A percentile compares a stretch with the other conserved stretches of the same genome.
phyloP scores from a whole-genome alignment of 2,888 invertebrate genomes.

The Drosophila emarginata region DNA sequence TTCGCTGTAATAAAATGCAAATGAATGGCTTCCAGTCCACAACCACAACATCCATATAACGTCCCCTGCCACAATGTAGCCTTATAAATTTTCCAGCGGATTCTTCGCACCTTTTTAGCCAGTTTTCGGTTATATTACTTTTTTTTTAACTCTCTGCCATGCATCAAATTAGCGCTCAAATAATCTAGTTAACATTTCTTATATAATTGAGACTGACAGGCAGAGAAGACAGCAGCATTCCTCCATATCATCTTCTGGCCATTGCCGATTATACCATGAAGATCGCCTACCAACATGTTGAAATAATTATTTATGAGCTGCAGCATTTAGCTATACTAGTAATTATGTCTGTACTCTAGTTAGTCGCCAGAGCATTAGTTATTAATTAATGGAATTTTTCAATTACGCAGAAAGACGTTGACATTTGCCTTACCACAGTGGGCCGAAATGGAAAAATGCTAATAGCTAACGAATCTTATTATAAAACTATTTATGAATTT shows the following conservation, averaged over 20 bases:
- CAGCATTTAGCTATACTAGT: conserved; percentile 37
- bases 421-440: conserved; percentile 62
- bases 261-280: conserved; percentile 2
- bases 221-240: conserved; percentile 22
- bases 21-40: conserved; percentile 60
- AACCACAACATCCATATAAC: not conserved
- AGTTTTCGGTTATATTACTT: conserved; percentile 31
- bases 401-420: conserved; percentile 70
- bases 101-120: conserved; percentile 69
- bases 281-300: conserved; percentile 24
- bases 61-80: conserved; percentile 24
- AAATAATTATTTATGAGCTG: conserved; percentile 60
- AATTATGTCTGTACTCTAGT: conserved; percentile 50
- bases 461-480: too few relatives aligned
- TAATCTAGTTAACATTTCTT: conserved; percentile 70
- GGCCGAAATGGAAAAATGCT: conserved; percentile 5
- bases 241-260: not conserved
- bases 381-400: conserved; percentile 69
- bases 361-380: conserved; percentile 42
- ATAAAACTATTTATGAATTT: too few relatives aligned
- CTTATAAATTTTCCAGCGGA: conserved; percentile 61
- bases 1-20: conserved; percentile 72
- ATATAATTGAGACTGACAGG: conserved; percentile 69
- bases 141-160: conserved; percentile 49
- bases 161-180: conserved; percentile 71